Conservation (phyloP, 2,113 vertebrate genomes). For the Calidris pugnax region DNA sequence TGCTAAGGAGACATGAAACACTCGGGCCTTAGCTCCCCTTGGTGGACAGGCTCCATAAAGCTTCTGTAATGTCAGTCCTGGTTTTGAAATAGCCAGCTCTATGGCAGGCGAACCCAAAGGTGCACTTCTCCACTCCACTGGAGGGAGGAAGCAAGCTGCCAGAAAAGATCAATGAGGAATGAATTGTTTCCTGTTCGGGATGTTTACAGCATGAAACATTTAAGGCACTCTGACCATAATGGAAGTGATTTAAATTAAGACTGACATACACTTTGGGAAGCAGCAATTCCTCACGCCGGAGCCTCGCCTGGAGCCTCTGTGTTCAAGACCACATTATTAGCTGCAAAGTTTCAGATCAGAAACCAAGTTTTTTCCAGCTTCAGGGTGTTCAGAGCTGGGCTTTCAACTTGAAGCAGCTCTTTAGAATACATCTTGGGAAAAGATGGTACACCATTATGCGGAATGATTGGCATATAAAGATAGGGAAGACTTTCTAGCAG, state of each 20-base stretch:
- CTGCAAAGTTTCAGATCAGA: neutral
- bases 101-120: neutral
- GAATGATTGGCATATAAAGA: neutral
- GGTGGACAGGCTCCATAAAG: neutral
- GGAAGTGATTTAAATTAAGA: neutral
- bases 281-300: neutral
- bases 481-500: neutral
- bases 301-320: neutral
- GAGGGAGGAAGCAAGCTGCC: conserved; percentile 5
- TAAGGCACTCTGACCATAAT: neutral
- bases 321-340: neutral
- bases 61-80: neutral
- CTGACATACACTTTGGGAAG: neutral
- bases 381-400: neutral
- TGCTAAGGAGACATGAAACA: neutral
- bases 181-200: conserved; percentile 42
- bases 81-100: neutral
- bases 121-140: neutral
- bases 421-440: neutral
- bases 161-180: conserved; percentile 38
- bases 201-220: conserved; percentile 29
- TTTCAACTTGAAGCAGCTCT: neutral
- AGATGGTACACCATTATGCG: neutral
- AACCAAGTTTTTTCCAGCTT: neutral
- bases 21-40: neutral